Base-by-base conservation (phyloP, 1,140 invertebrate genomes). In the Papilio helenus region DNA sequence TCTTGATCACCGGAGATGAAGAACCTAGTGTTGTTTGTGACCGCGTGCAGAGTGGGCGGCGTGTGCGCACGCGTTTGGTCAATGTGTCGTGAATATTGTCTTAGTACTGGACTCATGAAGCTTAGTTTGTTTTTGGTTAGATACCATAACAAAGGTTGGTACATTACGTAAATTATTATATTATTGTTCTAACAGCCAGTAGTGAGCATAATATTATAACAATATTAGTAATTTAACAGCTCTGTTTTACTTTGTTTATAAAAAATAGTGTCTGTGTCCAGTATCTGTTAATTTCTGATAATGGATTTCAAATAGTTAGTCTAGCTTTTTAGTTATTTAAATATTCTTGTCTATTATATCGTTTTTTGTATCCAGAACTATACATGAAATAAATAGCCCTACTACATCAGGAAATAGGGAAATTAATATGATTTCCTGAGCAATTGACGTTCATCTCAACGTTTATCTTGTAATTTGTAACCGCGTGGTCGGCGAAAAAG, bases 21-120 rank as follows among this genome's bases (percentile, higher is more conserved):
- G 49, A 76, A 16, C n/a, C 51, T 76, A 76, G 74, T 76, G 26
- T 26, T 42, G 39, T 58, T 76, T 58, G 74, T 58, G 74, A 76
- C 16, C 51, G 20, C 49, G 51, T 51, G 49, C 74, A 9, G 74
- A 76, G 46, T 58, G 74, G 74, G 26, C 26, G 74, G 29, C 74
- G 74, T 29, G 16, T 51, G 74, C 74, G 74, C 74, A 29, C 74
- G 49, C 49, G 5, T 42, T 26, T 23, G 72, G 10, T 49, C 72
- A 26, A 76, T 58, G 74, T 76, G 74, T 58, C 72, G 39, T 49
- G 42, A 74, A 76, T 76, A 55, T 14, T 34, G 73, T 26, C 26
- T 76, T 8, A n/a, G 0, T 18, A n/a, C 34, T 12, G 49, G 34
- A 58, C 74, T 58, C 49, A 76, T 76, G 74, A 76, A 51, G 74